These are phyloP conservation scores for Drosophila nigricruria DNA, from an alignment of 2,888 invertebrate species.

Conservation along the genomic window DNA sequence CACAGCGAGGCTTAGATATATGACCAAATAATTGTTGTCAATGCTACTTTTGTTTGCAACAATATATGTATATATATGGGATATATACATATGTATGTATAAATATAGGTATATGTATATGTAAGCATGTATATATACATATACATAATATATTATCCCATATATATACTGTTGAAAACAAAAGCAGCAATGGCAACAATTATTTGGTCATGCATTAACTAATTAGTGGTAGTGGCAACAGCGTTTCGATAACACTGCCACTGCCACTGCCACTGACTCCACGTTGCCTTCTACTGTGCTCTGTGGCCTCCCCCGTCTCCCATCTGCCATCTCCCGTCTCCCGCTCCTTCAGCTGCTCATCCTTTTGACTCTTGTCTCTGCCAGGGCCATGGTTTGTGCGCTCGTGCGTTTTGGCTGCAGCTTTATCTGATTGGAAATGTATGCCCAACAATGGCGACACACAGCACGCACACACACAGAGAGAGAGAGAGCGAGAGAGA, in stretches of 20 bases:
- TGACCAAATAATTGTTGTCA: too few species aligned
- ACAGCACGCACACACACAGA: constrained; percentile 41
- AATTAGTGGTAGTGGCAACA: constrained; percentile 65
- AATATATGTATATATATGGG: too few species aligned
- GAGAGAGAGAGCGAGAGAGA: not conserved
- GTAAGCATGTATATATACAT: not conserved
- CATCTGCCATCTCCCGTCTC: not conserved
- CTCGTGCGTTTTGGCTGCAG: constrained; percentile 72
- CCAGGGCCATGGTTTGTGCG: constrained; percentile 55
- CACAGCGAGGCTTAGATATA: not conserved
- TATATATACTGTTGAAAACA: constrained; percentile 10
- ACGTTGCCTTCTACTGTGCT: not conserved
- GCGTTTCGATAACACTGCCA: constrained; percentile 41
- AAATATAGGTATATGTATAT: not conserved
- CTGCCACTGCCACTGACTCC: constrained; percentile 4
- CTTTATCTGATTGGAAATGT: constrained; percentile 74
- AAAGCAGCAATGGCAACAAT: constrained; percentile 42
- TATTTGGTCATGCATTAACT: constrained; percentile 78
- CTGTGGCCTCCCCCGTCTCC: not conserved
- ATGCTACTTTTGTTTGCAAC: too few species aligned
- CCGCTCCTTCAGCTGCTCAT: constrained; percentile 17
- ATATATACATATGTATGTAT: not conserved
- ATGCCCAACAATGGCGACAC: constrained; percentile 75
- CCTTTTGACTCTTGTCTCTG: constrained; percentile 15
- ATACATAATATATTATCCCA: not conserved